Evolutionary conservation across 2,797 vertebrate species (phyloP), one percentile per base, ranked within the genome.

Genomic region (Bryconaethiops microstoma): DNA sequence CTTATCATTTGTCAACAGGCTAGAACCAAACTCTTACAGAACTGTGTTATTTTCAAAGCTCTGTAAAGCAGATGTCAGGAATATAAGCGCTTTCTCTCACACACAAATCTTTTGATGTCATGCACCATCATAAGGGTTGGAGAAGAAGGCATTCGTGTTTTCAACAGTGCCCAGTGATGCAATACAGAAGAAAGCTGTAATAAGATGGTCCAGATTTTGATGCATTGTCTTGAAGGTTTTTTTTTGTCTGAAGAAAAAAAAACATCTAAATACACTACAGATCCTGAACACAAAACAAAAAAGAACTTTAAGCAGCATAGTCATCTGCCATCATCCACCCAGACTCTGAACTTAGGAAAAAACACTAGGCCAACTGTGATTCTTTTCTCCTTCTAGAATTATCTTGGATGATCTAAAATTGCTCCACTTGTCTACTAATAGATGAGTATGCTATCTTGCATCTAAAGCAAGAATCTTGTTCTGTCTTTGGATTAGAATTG

Each of bases 151-250:
- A 23, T 50, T 78, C 62, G 29, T 50, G 59, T 42, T 72, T 0
- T 40, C 60, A 63, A 64, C 16, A 79, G 29, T 40, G 69, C 29
- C 62, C 59, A 64, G 35, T 79, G 77, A 72, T 52, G 77, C 77
- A 79, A 79, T 19, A 40, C 16, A 35, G n/a, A 19, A 55, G 45
- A 73, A 72, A 79, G 5, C 16, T 79, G 7, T 9, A 79, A 35
- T 73, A 55, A 72, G 23, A 71, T 5, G 7, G 16, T 17, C 2
- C 29, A 64, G 14, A 23, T 73, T 73, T 57, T 73, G 70, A 57
- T 57, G 70, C 29, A 42, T 72, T 39, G 6, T 67, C 10, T 8
- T 54, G n/a, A 65, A 7, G 16, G 16, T 39, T 72, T n/a, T 52
- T 13, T 29, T 52, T 13, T 29, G 16, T 57, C 16, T 54, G n/a